Evolutionary conservation across 2,888 invertebrate species (phyloP), one percentile per base, ranked within the genome.

Genomic region (Cephus runcator): DNA sequence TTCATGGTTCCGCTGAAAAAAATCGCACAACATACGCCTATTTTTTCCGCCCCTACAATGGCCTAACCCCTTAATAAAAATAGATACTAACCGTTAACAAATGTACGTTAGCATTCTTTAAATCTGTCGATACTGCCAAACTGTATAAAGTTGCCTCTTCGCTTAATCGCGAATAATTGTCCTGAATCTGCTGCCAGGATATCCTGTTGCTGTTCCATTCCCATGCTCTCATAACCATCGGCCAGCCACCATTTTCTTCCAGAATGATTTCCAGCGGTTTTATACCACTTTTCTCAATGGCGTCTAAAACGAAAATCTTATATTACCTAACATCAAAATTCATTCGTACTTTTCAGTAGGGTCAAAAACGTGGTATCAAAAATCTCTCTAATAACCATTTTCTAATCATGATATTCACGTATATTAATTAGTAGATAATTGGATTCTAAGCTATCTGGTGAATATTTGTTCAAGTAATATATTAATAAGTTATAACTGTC

Each of bases 271-370:
- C 89, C 75, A 96, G 93, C 0, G 95, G 95, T 74, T 92, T 90
- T 73, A 94, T 91, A 35, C 94, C 95, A 75, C 93, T 92, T n/a
- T 86, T 87, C 90, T 96, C 95, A 34, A 95, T 73, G 3, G 76
- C 79, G n/a, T 76, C 82, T 82, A 34, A 12, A 34, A 77, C 33
- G 0, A 33, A 33, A 75, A n/a, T 12, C 0, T 30, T 12, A 69
- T 40, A 15, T 15, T 40, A 23, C 6, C 40, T 9, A 23, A 56
- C 2, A 23, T 56, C 23, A 56, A 56, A 56, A 56, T 56, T 56
- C 2, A 23, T 56, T 56, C 40, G 1, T 1, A 56, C 23, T 56
- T 6, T 56, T 15, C 23, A 6, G 40, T 56, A 56, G 4, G 15
- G 15, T 40, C 4, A 40, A 40, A 40, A 4, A 40, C 15, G 15